phyloP scores from a whole-genome alignment of 2,113 vertebrate species.

The Neodontobutis hainanensis region DNA sequence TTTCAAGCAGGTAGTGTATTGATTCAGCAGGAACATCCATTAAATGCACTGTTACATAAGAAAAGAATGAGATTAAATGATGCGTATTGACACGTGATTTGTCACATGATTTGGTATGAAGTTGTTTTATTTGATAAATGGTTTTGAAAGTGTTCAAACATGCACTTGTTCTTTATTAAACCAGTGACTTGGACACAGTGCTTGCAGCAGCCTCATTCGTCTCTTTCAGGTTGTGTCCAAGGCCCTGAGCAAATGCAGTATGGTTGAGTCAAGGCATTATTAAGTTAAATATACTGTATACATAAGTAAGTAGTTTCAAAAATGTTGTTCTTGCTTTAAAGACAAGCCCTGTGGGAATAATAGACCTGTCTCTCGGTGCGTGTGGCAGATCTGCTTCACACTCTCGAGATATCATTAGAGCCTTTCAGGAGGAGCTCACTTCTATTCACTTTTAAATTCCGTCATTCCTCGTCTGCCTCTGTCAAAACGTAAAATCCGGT shows the following conservation, averaged over 20 bases:
- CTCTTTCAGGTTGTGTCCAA: conserved; percentile 61
- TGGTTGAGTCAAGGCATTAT: conserved; percentile 61
- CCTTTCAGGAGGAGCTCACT: conserved; percentile 7
- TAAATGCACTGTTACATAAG: not conserved
- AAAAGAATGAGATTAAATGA: not conserved
- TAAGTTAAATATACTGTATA: conserved; percentile 36
- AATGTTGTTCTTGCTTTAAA: conserved; percentile 15
- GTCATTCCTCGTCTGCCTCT: conserved; percentile 12
- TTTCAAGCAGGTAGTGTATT: not conserved
- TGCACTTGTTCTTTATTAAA: conserved; percentile 60
- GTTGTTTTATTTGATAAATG: conserved; percentile 20
- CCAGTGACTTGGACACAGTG: conserved; percentile 17
- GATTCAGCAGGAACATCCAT: not conserved
- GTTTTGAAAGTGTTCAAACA: conserved; percentile 16
- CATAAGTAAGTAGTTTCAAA: conserved; percentile 29
- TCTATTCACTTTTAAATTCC: conserved; percentile 17
- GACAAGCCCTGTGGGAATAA: conserved; percentile 32
- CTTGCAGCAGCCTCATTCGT: conserved; percentile 61
- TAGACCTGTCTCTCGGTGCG: conserved; percentile 33
- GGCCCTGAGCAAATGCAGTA: conserved; percentile 45
- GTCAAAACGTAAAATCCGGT: not conserved
- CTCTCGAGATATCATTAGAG: conserved; percentile 49
- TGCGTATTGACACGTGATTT: not conserved
- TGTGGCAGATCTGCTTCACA: conserved; percentile 35
- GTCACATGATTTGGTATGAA: not conserved